phyloP scores from a whole-genome alignment of 2,888 invertebrate species.

The Phengaris alcon region DNA sequence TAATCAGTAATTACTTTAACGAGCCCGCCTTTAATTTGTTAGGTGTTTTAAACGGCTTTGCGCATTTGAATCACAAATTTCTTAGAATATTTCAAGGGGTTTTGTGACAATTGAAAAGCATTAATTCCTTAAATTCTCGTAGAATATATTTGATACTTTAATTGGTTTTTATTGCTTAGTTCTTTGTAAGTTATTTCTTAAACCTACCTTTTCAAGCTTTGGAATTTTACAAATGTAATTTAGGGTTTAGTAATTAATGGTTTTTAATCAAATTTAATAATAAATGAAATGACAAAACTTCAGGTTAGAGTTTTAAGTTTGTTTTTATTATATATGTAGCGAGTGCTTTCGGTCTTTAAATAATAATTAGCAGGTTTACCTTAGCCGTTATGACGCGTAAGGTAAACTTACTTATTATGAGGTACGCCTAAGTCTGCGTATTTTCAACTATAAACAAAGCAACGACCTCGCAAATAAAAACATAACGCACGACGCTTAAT shows the following conservation, averaged over 20 bases:
- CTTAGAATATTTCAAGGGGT: slow-evolving; percentile 77
- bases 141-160: slow-evolving; percentile 63
- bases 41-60: slow-evolving; percentile 79
- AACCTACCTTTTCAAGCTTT: too few species aligned
- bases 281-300: too few species aligned
- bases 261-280: too few species aligned
- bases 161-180: neutral
- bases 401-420: too few species aligned
- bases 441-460: slow-evolving; percentile 12
- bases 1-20: slow-evolving; percentile 78
- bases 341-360: too few species aligned
- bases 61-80: slow-evolving; percentile 79
- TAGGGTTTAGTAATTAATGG: too few species aligned
- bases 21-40: slow-evolving; percentile 78
- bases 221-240: too few species aligned
- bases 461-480: neutral
- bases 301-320: too few species aligned
- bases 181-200: neutral
- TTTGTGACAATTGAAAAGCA: slow-evolving; percentile 71
- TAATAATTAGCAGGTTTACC: neutral
- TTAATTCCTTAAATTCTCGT: slow-evolving; percentile 78
- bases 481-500: neutral
- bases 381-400: neutral
- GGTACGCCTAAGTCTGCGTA: neutral
- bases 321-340: too few species aligned